Evolutionary conservation across 2,797 vertebrate species (phyloP).

Genomic region (Diglossa cyanea): DNA sequence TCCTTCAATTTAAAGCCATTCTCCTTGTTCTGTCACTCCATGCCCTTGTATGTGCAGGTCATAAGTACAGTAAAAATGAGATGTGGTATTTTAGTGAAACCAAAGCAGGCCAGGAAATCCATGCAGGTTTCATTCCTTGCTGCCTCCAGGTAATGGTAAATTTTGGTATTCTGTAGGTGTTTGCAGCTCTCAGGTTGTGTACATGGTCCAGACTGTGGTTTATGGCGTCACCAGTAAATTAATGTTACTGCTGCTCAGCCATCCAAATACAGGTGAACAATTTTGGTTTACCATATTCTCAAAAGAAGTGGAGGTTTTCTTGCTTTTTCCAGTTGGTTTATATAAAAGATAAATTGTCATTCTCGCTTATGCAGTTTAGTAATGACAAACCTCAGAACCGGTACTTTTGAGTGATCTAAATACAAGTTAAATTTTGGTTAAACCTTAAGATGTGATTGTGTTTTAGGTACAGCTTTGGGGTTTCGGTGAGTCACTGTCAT

Average conservation of each 20-base stretch:
- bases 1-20: neutral
- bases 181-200: neutral
- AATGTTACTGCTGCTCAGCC: neutral
- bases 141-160: neutral
- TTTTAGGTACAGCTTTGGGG: slow-evolving; percentile 63
- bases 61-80: neutral
- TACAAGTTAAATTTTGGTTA: slow-evolving; percentile 12
- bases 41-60: neutral
- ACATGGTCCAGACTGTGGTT: neutral
- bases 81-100: neutral
- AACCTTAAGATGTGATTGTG: slow-evolving; percentile 42
- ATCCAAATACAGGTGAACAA: neutral
- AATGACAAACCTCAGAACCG: slow-evolving; percentile 41
- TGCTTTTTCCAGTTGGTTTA: neutral
- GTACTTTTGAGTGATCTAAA: slow-evolving; percentile 60
- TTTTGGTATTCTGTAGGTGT: neutral
- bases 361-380: slow-evolving; percentile 6
- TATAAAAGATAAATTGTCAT: neutral
- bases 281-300: neutral
- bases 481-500: slow-evolving; percentile 70
- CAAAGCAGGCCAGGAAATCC: neutral
- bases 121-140: neutral
- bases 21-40: accelerated
- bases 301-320: neutral
- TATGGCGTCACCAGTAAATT: neutral